Conservation (phyloP, 1,140 invertebrate genomes). For the Pentalonia nigronervosa region DNA sequence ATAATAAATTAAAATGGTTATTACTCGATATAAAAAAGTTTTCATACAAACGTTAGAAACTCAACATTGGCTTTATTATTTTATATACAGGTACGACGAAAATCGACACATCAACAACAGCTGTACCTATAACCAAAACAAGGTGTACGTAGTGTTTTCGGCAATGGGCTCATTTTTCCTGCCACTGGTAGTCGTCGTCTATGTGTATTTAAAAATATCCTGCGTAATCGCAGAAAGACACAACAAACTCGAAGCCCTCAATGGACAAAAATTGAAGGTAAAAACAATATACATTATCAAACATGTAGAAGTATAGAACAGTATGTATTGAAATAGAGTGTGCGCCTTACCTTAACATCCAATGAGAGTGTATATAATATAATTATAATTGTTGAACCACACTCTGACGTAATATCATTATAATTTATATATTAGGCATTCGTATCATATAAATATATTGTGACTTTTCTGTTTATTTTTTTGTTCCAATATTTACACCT, state of each 20-base stretch:
- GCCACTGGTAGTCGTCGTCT: constrained; percentile 89
- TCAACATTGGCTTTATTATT: background rate
- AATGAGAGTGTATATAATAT: no score
- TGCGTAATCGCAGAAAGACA: constrained; percentile 78
- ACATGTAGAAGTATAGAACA: background rate
- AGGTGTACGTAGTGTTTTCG: constrained; percentile 88
- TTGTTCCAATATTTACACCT: background rate
- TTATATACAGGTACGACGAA: constrained; percentile 72
- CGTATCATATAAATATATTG: background rate
- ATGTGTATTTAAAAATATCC: constrained; percentile 88
- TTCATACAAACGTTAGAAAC: background rate
- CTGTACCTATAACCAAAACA: constrained; percentile 81
- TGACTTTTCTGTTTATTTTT: background rate
- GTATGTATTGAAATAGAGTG: background rate
- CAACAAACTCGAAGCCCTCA: constrained; percentile 62
- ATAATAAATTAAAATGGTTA: background rate
- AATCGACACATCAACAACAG: constrained; percentile 65
- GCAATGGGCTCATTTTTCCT: constrained; percentile 92
- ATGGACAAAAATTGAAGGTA: constrained; percentile 58
- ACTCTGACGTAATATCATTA: background rate
- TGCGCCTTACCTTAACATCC: background rate
- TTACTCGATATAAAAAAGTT: no score
- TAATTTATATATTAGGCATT: background rate
- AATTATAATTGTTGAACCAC: background rate
- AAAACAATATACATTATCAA: background rate